phyloP scores from a whole-genome alignment of 2,888 invertebrate species.

The Geophilus truncorum region DNA sequence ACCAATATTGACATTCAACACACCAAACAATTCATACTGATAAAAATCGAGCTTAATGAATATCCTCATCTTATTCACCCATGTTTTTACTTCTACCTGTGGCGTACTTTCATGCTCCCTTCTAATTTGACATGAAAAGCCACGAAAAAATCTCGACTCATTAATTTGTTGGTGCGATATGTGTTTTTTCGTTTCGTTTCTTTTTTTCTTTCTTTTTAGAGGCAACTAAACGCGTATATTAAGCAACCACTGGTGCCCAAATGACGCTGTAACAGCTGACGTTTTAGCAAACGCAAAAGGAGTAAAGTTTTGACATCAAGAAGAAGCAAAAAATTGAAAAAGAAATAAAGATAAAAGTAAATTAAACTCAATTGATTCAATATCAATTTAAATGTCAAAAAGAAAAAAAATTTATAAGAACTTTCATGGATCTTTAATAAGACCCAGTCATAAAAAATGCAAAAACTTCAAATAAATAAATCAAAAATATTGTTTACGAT shows the following conservation, averaged over 20 bases:
- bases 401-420: not conserved
- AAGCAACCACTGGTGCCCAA: conserved; percentile 4
- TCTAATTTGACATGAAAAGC: not conserved
- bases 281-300: not conserved
- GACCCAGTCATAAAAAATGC: too few species aligned
- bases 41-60: conserved; percentile 14
- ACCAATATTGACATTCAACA: conserved; percentile 11
- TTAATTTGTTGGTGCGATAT: not conserved
- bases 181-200: not conserved
- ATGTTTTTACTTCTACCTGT: not conserved
- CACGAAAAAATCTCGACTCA: not conserved
- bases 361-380: not conserved
- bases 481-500: too few species aligned
- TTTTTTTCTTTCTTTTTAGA: not conserved
- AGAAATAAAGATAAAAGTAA: not conserved
- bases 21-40: not conserved
- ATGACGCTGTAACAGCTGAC: not conserved
- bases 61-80: not conserved
- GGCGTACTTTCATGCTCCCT: not conserved
- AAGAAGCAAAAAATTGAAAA: not conserved
- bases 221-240: not conserved
- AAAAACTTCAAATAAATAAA: too few species aligned
- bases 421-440: too few species aligned
- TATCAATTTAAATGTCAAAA: not conserved
- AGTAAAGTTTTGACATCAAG: not conserved